Conservation (phyloP, 2,797 vertebrate species). For the Anguilla obscura region DNA sequence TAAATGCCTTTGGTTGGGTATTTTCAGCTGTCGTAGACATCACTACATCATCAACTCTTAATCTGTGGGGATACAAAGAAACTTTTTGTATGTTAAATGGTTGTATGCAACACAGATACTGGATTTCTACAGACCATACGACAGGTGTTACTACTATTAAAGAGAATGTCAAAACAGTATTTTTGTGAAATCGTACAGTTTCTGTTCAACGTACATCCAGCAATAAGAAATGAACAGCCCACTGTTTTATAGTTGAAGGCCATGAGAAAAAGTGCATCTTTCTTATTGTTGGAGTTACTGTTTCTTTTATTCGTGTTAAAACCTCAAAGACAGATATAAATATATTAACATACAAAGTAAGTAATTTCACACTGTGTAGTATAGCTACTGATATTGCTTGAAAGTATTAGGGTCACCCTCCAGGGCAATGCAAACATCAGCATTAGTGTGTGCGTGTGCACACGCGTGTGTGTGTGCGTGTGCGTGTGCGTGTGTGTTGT, state of each 20-base stretch:
- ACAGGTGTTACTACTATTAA: neutral
- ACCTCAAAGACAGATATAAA: neutral
- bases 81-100: neutral
- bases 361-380: neutral
- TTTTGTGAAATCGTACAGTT: neutral
- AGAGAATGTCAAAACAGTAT: neutral
- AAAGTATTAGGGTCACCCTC: neutral
- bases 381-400: neutral
- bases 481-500: neutral
- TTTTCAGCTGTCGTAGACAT: neutral
- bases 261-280: neutral
- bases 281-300: neutral
- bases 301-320: neutral
- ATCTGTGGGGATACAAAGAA: neutral
- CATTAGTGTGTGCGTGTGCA: neutral
- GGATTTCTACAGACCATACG: neutral
- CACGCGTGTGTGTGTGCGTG: neutral
- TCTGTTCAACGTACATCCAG: neutral
- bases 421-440: neutral
- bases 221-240: neutral
- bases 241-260: neutral
- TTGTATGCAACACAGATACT: neutral
- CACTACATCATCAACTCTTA: neutral
- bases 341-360: neutral
- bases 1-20: neutral